Conservation (phyloP, 2,113 vertebrate genomes). For the Tympanuchus pallidicinctus region DNA sequence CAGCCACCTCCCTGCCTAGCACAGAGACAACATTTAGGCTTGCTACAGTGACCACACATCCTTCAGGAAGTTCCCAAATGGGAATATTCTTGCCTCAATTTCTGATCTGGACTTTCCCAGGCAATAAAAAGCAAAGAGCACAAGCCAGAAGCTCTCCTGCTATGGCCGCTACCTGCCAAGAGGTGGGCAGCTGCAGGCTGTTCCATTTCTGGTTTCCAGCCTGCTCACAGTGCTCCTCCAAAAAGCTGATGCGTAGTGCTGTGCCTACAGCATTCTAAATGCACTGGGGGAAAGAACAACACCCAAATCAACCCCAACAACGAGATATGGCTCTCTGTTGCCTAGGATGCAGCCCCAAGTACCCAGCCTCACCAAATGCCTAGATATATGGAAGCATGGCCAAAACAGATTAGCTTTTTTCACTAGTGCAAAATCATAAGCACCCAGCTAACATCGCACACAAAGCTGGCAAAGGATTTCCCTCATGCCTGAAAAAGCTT, state of each 20-base stretch:
- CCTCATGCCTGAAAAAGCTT: background rate
- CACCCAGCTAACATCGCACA: rapidly evolving
- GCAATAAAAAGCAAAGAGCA: background rate
- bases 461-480: background rate
- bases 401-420: background rate
- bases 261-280: background rate
- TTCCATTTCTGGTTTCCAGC: background rate
- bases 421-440: background rate
- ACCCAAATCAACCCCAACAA: background rate
- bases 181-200: background rate
- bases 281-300: background rate
- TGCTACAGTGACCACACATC: background rate
- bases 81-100: background rate
- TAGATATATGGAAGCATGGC: background rate
- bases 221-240: background rate
- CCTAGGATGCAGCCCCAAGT: background rate
- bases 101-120: background rate
- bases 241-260: background rate
- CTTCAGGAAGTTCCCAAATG: background rate
- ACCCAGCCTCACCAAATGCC: background rate
- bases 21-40: background rate
- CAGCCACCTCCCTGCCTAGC: background rate
- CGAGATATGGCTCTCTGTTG: background rate
- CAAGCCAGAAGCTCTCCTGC: background rate
- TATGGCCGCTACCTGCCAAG: background rate